Percentiles rank a stretch among this genome's conserved stretches.
Conservation (phyloP, 2,113 vertebrate species). For the Oostethus manadensis region DNA sequence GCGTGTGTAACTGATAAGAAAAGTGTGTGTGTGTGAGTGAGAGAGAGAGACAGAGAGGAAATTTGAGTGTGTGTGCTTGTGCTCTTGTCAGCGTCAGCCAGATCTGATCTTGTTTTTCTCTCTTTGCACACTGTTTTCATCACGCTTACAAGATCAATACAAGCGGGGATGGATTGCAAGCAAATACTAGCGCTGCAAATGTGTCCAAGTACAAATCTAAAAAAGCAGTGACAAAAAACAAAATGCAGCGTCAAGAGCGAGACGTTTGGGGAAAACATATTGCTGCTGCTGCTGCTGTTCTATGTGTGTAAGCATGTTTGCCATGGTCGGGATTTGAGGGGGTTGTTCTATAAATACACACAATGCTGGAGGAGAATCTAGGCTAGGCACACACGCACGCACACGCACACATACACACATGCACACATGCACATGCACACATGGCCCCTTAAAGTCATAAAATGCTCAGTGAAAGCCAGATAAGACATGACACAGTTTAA, state of each 20-base stretch:
- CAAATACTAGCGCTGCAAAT: background rate
- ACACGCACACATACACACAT: background rate
- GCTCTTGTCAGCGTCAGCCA: constrained; percentile 32
- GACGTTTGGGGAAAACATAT: constrained; percentile 37
- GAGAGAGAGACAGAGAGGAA: constrained; percentile 13
- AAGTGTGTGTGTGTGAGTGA: constrained; percentile 7
- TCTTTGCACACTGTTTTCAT: constrained; percentile 4
- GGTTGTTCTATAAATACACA: constrained; percentile 63
- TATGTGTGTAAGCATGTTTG: constrained; percentile 47
- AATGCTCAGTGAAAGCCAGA: constrained; percentile 22
- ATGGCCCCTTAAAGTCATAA: background rate
- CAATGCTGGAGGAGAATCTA: constrained; percentile 56
- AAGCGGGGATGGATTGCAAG: constrained; percentile 1
- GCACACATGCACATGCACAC: background rate
- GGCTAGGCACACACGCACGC: constrained; percentile 53
- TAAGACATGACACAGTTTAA: constrained; percentile 8
- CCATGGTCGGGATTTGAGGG: constrained; percentile 57
- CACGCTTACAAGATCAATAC: constrained; percentile 9
- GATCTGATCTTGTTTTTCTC: constrained; percentile 39
- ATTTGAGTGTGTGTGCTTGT: constrained; percentile 10
- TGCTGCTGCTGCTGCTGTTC: constrained; percentile 2
- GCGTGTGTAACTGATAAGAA: constrained; percentile 55
- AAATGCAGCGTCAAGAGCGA: constrained; percentile 8
- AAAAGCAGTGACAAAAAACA: background rate
- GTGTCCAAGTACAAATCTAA: background rate